A percentile compares a stretch with the other conserved stretches of the same genome.
These are phyloP conservation scores for Pterostichus niger DNA, from an alignment of 2,888 invertebrate species.

Conservation along the genomic window DNA sequence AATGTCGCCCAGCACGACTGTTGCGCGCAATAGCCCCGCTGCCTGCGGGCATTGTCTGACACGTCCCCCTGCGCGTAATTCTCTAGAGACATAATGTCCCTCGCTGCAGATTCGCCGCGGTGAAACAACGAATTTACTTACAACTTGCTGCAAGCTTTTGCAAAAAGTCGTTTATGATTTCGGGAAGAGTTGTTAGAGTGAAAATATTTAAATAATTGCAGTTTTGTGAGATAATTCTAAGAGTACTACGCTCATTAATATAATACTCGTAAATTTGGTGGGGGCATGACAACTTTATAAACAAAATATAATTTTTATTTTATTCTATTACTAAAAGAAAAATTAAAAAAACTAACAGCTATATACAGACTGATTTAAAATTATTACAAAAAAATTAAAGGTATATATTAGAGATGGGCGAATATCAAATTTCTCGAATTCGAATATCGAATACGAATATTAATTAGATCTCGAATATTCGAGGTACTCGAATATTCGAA, in stretches of 20 bases:
- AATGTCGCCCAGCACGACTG: slow-evolving; percentile 38
- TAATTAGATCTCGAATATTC: too few relatives aligned
- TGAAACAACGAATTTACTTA: slow-evolving; percentile 41
- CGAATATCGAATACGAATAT: too few relatives aligned
- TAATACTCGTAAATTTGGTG: slow-evolving; percentile 7
- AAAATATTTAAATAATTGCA: slow-evolving; percentile 5
- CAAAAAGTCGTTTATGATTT: neutral
- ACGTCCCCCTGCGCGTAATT: neutral
- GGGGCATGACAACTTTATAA: neutral
- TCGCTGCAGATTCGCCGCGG: neutral
- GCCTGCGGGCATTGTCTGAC: slow-evolving; percentile 19
- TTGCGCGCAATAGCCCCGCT: neutral
- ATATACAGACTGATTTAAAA: too few relatives aligned
- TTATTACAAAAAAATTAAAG: too few relatives aligned
- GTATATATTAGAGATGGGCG: too few relatives aligned
- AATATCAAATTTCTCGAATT: too few relatives aligned
- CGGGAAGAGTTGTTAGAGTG: neutral
- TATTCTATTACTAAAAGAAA: too few relatives aligned
- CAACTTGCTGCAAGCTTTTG: slow-evolving; percentile 20
- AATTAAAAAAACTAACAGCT: too few relatives aligned
- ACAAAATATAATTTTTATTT: neutral
- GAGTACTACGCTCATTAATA: neutral
- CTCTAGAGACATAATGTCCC: slow-evolving; percentile 15
- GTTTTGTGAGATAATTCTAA: neutral
- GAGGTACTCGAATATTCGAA: too few relatives aligned